Conservation (phyloP, 2,797 vertebrate species). For the Hippopotamyrus pictus region DNA sequence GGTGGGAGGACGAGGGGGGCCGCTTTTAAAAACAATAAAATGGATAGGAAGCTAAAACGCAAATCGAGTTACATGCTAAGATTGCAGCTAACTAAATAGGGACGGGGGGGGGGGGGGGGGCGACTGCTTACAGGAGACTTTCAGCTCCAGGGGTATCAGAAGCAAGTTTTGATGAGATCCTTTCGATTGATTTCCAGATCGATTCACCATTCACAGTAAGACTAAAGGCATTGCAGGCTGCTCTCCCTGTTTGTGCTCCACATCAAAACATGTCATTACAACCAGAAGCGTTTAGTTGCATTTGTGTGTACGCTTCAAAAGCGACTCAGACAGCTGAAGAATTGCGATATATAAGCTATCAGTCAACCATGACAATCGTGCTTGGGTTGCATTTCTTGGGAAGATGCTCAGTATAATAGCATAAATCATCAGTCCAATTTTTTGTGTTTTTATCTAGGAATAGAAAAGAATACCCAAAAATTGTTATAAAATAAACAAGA, state of each 20-base stretch:
- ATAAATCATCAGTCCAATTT: neutral
- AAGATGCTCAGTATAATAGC: neutral
- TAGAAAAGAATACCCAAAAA: neutral
- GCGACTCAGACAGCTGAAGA: neutral
- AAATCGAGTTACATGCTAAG: neutral
- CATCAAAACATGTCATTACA: conserved; percentile 1
- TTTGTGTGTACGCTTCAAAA: neutral
- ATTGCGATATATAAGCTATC: neutral
- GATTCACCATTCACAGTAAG: neutral
- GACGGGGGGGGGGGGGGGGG: too few relatives aligned
- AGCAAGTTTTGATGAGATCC: neutral
- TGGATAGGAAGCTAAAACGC: neutral
- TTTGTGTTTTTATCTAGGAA: neutral
- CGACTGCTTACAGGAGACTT: neutral
- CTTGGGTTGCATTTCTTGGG: neutral
- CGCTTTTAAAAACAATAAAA: neutral
- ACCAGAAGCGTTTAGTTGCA: neutral
- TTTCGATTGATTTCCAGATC: neutral
- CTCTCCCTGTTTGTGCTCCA: neutral
- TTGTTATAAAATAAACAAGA: neutral
- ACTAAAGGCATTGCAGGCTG: neutral
- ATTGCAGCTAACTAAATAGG: neutral
- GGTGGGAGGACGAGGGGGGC: conserved; percentile 23
- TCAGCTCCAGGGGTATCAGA: neutral
- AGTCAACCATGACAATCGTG: neutral